Base-by-base conservation (phyloP, 2,797 vertebrate species). In the Catharus ustulatus region DNA sequence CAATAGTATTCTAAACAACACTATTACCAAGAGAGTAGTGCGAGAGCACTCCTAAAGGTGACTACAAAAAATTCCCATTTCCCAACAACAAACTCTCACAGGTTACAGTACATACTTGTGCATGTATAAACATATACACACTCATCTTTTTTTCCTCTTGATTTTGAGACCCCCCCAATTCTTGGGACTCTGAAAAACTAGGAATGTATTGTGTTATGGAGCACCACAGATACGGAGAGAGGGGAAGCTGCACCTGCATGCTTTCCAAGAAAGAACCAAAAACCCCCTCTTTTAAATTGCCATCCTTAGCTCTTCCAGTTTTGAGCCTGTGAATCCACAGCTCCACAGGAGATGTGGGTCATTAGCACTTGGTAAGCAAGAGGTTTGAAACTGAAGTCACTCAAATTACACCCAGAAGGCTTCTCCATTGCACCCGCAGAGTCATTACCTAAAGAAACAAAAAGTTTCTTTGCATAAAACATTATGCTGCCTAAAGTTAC, bases 1-100 rank as follows among this genome's bases (percentile, higher is more conserved):
- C 19, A 24, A 23, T 71, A 49, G 24, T 27, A 24, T 27, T 63
- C 69, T 51, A 5, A 77, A 45, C 48, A 66, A 34, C 5, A 13
- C 8, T 27, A 15, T 19, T 46, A 66, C 36, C 27, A 74, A 43
- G 0, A 63, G 26, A 87, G 32, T 20, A 13, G 15, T 5, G 10
- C 15, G 4, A 21, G 11, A 30, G 3, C 1, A 3, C 8, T 80
- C 14, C 23, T 10, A 38, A n/a, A 24, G n/a, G 8, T n/a, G 40
- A 71, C 19, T 30, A 69, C 19, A 42, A 69, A 66, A 73, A 75
- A 8, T 22, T 8, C 32, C 20, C 43, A 26, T n/a, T 62, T 62
- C 40, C 62, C 43, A 74, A 26, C 12, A 45, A 26, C 5, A 57
- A 62, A 69, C 22, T 54, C 20, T 42, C 26, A 57, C 19, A 27